These are phyloP conservation scores for Lerista edwardsae DNA, from an alignment of 2,797 vertebrate species.

Conservation along the genomic window DNA sequence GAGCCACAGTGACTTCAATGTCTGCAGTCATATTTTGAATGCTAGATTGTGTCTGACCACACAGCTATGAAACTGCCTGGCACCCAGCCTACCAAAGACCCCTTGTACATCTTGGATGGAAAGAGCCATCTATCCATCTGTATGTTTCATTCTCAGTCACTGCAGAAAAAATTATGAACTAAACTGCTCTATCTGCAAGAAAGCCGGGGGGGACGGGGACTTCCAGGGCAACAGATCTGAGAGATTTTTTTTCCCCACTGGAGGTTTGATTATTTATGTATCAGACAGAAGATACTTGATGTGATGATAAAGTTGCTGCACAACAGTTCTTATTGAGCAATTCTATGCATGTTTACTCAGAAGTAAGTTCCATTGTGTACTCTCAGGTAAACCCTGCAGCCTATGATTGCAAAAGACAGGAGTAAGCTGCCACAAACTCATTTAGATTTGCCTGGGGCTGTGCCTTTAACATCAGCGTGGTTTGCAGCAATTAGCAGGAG, in stretches of 20 bases:
- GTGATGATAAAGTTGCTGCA: neutral
- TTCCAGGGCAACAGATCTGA: neutral
- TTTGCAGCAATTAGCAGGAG: no score
- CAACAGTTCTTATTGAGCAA: neutral
- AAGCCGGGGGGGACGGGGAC: neutral
- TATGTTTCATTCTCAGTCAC: neutral
- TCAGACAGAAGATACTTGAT: neutral
- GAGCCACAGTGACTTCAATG: neutral
- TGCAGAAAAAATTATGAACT: neutral
- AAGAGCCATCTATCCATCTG: neutral
- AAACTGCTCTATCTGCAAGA: neutral
- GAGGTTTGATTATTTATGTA: neutral
- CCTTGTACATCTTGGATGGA: neutral
- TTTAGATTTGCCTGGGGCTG: no score
- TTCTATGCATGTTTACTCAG: neutral
- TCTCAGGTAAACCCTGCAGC: neutral
- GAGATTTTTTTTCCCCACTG: neutral
- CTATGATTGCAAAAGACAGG: no score
- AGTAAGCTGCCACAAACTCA: no score
- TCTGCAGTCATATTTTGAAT: neutral
- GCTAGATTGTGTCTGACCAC: neutral
- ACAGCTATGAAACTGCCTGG: neutral
- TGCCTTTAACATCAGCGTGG: no score
- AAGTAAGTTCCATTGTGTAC: neutral
- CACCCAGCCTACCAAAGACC: neutral